Conservation (phyloP, 1,140 invertebrate species). For the Apis laboriosa region DNA sequence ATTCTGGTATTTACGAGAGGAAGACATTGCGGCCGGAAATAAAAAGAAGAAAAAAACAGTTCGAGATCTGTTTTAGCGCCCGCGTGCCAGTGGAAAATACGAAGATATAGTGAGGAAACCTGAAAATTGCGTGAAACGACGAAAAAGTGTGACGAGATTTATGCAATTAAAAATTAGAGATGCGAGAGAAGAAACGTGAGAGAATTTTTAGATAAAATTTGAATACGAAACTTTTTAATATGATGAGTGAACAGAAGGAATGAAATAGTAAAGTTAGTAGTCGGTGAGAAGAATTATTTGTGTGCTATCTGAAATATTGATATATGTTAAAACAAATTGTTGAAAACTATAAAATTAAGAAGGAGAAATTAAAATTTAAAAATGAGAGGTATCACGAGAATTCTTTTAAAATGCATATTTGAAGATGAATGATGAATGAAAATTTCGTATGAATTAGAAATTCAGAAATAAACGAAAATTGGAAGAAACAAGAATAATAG, state of each 20-base stretch:
- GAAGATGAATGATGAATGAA: conserved; percentile 13
- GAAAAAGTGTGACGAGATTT: conserved; percentile 11
- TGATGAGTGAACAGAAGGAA: too few relatives aligned
- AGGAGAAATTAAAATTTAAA: background rate
- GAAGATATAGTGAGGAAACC: background rate
- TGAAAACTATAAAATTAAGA: background rate
- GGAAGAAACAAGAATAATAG: conserved; percentile 27
- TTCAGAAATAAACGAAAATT: conserved; percentile 33
- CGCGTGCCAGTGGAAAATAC: conserved; percentile 8
- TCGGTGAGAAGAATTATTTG: too few relatives aligned
- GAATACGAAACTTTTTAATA: too few relatives aligned
- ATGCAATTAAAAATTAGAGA: background rate
- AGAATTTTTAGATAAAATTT: background rate
- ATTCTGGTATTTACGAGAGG: conserved; percentile 29
- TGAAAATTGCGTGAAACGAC: background rate
- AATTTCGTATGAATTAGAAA: conserved; percentile 45
- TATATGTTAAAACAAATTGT: background rate
- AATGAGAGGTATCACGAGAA: background rate
- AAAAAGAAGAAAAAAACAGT: background rate
- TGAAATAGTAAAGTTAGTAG: too few relatives aligned
- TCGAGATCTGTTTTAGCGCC: background rate
- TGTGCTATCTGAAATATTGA: too few relatives aligned
- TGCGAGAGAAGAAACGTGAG: background rate
- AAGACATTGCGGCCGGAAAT: conserved; percentile 14
- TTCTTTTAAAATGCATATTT: conserved; percentile 28